Conservation (phyloP, 2,797 vertebrate genomes). For the Tokudaia muenninki region DNA sequence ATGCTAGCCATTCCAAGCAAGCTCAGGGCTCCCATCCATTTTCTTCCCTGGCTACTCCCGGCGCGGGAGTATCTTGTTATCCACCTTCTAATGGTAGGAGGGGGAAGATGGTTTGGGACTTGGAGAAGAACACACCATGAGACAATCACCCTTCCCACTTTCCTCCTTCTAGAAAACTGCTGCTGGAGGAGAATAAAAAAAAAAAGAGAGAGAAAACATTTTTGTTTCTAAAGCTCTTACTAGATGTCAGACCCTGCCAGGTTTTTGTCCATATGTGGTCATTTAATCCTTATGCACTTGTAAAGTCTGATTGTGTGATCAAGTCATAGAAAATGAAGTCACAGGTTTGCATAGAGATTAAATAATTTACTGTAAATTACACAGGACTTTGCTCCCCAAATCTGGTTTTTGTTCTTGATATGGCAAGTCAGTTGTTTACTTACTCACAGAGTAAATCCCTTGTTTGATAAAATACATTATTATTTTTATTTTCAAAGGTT, state of each 20-base stretch:
- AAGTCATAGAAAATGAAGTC: not conserved
- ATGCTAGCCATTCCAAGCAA: not conserved
- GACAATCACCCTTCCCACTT: not conserved
- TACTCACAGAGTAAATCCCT: not conserved
- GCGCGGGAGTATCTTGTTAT: not conserved
- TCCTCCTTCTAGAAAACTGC: not conserved
- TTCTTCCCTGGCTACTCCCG: not conserved
- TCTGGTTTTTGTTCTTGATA: not conserved
- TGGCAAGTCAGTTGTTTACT: not conserved
- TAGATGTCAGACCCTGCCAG: not conserved
- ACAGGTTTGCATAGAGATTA: conserved; percentile 6
- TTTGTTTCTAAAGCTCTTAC: not conserved
- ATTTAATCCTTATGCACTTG: not conserved
- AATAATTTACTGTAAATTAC: conserved; percentile 5
- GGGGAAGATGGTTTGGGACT: not conserved
- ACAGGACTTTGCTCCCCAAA: not conserved
- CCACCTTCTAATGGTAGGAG: not conserved
- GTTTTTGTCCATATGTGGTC: not conserved
- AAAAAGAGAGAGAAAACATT: not conserved
- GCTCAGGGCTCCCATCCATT: conserved; percentile 6
- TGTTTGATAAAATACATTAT: not conserved
- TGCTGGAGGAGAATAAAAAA: not conserved
- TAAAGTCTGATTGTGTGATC: not conserved
- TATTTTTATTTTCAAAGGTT: not conserved
- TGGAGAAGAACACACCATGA: not conserved